These are phyloP conservation scores for Poeciliopsis turrubarensis DNA, from an alignment of 2,113 vertebrate species.

Conservation along the genomic window DNA sequence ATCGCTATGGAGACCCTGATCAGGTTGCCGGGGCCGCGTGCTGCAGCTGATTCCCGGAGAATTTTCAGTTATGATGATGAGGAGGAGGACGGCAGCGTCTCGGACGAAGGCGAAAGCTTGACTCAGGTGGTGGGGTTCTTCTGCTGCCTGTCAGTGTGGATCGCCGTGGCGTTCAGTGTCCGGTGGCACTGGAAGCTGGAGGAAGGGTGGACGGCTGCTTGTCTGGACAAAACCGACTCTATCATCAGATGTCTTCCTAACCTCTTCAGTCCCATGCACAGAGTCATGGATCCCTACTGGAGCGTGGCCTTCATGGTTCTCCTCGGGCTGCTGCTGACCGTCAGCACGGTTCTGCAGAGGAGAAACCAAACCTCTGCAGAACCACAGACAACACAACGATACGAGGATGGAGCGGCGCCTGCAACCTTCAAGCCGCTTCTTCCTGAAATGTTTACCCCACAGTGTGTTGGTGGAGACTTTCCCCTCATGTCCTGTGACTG, in stretches of 20 bases:
- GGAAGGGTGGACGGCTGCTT: conserved; percentile 44
- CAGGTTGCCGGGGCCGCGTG: conserved; percentile 37
- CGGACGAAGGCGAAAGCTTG: background rate
- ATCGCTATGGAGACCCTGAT: conserved; percentile 68
- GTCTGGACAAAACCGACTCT: conserved; percentile 59
- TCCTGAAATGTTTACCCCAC: conserved; percentile 7
- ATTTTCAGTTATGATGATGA: conserved; percentile 1
- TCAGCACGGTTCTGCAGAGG: conserved; percentile 15
- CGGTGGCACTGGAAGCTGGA: conserved; percentile 49
- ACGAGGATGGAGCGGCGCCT: background rate
- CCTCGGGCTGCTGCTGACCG: conserved; percentile 46
- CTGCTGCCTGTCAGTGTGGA: conserved; percentile 78
- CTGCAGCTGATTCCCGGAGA: background rate
- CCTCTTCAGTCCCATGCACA: conserved; percentile 47
- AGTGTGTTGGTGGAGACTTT: conserved; percentile 29
- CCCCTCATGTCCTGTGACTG: conserved; percentile 31
- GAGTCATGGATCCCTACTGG: conserved; percentile 40
- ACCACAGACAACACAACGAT: background rate
- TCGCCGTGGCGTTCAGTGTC: conserved; percentile 58
- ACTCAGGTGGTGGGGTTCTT: conserved; percentile 56
- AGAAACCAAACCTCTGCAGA: background rate
- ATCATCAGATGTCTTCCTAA: conserved; percentile 72
- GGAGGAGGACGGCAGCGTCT: background rate
- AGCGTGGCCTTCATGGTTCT: conserved; percentile 43
- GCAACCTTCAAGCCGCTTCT: conserved; percentile 9